Base-by-base conservation (phyloP, 2,797 vertebrate genomes). In the Emydoidea blandingii region DNA sequence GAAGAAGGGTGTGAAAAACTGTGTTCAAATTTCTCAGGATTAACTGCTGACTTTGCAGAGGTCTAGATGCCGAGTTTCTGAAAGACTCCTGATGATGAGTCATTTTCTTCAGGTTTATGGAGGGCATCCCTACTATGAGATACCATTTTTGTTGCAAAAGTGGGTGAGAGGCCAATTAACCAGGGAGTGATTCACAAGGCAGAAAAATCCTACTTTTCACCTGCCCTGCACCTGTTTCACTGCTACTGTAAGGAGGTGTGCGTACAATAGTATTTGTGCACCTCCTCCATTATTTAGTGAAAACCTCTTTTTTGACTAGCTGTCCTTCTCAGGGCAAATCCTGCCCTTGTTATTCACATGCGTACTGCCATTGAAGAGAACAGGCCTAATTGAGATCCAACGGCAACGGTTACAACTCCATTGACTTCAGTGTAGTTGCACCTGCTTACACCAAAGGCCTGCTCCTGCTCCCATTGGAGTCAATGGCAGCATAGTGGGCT, bases 101-200 rank as follows among this genome's bases (percentile, higher is more conserved):
- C 83, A 94, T 90, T 96, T 95, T 95, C 84, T 93, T 88, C 85
- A 83, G 79, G 62, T 53, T 96, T 93, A 88, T 84, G 85, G 90
- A 89, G 84, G 89, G 72, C 47, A 41, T 92, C 79, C 91, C 94
- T 90, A 65, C 93, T 49, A 62, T 87, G 92, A 94, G 84, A 95
- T 94, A 91, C 91, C 8, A 29, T 87, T 97, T 96, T 94, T 95
- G 88, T 84, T 11, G 1, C 81, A 95, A 91, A 95, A 94, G 88
- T 91, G 85, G 80, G n/a, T 94, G 18, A 23, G 59, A 83, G 47
- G 65, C 90, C 90, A 87, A 6, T 44, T 44, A 44, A 44, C 21
- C 21, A 44, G 41, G 72, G 65, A 72, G 25, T 44, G 72, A 94
- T 96, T 56, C 44, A 72, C 8, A 54, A 81, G 27, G 29, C 85